Evolutionary conservation across 2,888 invertebrate genomes (phyloP), one percentile per base, ranked within the genome.

Genomic region (Priocnemis perturbator): DNA sequence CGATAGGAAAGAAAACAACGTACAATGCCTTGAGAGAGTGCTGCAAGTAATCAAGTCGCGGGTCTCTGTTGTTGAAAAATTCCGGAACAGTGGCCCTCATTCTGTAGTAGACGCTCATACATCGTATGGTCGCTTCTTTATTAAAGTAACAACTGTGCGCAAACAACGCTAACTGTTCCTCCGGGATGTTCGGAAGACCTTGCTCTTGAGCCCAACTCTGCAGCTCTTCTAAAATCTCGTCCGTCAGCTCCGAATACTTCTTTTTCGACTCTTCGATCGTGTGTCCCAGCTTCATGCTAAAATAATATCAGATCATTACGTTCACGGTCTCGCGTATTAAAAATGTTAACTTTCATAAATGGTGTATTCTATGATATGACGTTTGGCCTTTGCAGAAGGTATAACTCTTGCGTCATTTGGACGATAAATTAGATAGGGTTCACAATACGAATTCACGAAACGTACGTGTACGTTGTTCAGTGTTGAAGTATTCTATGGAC

Each of bases 141-240:
- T 93, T 90, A 65, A 91, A 92, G 70, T 92, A 91, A 86, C 94
- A 94, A 58, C 94, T 93, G 81, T 93, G 91, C 76, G 93, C 91
- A 83, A 94, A 94, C 53, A 93, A 86, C 37, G 92, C 90, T 64
- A 94, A 89, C 85, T 93, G 93, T 86, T 93, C 93, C 76, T 92
- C 91, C 44, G 91, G 83, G 47, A 87, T 71, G n/a, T 71, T 62
- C 0, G 76, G 58, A 37, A 83, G 71, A 0, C 76, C 78, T 14
- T 68, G 78, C 30, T 81, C 71, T 14, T 77, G 77, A 14, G 77
- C 73, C 84, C 86, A 86, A 11, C 26, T 64, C 30, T 78, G 74
- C 26, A 87, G 69, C 53, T 79, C 80, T 17, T 79, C 67, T 62
- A 86, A 67, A 17, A 82, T 65, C 4, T 82, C 77, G 20, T 83